Evolutionary conservation across 2,888 invertebrate species (phyloP), one percentile per base, ranked within the genome.

Genomic region (Orthosia gracilis): DNA sequence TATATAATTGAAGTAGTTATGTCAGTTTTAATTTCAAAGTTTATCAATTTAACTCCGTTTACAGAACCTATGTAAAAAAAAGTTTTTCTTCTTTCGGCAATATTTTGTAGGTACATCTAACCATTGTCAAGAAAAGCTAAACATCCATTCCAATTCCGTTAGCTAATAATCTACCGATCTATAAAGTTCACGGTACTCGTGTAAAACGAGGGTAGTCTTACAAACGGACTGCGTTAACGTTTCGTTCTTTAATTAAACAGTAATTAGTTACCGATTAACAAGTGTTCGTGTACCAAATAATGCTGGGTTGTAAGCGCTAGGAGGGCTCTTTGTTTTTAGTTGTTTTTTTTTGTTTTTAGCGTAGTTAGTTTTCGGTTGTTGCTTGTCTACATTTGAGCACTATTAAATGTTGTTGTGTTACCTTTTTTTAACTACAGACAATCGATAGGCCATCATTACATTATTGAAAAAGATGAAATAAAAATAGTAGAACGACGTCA

Each of bases 211-310:
- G 76, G 76, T 72, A 73, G 77, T 74, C 65, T 78, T 81, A 85
- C 86, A 81, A 85, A 82, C 76, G 78, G 73, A 84, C 82, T 80
- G 77, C 80, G 82, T 86, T 76, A 73, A 77, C 76, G 68, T 84
- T 85, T 85, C 85, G 80, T 87, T 89, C 87, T 93, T 94, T 94
- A 94, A 94, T 94, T 94, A 93, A 94, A 93, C 88, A 84, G 90
- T 86, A 92, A 94, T 94, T 94, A 92, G 92, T 90, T 88, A 89
- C 87, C 90, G 91, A 94, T 94, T 93, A 93, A 92, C 86, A 83
- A 85, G 80, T 83, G 84, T 87, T 85, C 83, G 84, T 87, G 83
- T 85, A 87, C 85, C 84, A 84, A 88, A 80, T 83, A 81, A 86
- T 62, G 66, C 63, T 62, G 84, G 73, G 87, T 88, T 86, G 83